Percentiles rank a stretch among this genome's conserved stretches.
Conservation (phyloP, 92 coral and sea anemone species). For the Muricea muricata region DNA sequence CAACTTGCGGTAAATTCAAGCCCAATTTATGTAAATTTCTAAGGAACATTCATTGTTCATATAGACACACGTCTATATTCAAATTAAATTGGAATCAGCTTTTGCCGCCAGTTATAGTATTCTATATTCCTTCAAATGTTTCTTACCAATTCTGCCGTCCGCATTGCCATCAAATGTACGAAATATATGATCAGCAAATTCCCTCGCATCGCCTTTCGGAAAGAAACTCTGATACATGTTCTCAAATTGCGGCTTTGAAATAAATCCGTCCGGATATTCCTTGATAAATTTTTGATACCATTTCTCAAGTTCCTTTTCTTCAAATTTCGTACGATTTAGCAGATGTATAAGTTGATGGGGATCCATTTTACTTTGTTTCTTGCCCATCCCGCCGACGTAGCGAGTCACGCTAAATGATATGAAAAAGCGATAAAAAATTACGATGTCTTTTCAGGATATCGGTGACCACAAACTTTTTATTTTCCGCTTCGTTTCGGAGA, state of each 20-base stretch:
- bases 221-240: constrained; percentile 97
- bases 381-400: constrained; percentile 74
- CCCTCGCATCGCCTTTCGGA: constrained; percentile 92
- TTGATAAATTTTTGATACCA: constrained; percentile 97
- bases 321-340: constrained; percentile 88
- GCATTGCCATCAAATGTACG: constrained; percentile 94
- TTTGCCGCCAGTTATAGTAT: background rate
- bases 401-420: background rate
- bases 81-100: background rate
- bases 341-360: constrained; percentile 90
- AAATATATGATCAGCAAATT: constrained; percentile 92
- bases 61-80: background rate
- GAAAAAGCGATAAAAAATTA: background rate
- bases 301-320: constrained; percentile 88
- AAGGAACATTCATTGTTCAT: too few relatives aligned
- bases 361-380: constrained; percentile 93
- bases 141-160: constrained; percentile 95
- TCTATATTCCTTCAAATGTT: too few relatives aligned
- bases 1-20: background rate
- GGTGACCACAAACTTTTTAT: constrained; percentile 12
- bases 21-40: background rate
- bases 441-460: constrained; percentile 3
- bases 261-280: constrained; percentile 93
- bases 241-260: constrained; percentile 90
- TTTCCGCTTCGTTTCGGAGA: background rate